Conservation (phyloP, 2,888 invertebrate genomes). For the Eilema depressum region DNA sequence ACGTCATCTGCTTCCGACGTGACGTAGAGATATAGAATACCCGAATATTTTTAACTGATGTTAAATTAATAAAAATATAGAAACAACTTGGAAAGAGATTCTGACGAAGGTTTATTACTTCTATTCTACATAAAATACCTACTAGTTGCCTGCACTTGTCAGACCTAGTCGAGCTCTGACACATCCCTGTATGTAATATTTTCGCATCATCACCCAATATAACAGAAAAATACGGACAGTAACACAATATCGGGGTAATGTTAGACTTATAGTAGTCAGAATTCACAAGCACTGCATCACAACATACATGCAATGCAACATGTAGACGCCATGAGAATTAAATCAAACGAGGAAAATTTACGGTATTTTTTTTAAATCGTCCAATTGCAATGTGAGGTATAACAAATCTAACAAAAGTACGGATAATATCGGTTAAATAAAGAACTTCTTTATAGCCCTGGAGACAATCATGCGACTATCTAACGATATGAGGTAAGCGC, state of each 20-base stretch:
- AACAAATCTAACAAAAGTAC: not conserved
- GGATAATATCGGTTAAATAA: not conserved
- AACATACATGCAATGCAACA: not conserved
- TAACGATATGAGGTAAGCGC: not conserved
- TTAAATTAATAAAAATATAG: not conserved
- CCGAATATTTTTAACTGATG: not conserved
- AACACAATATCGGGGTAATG: too few relatives aligned
- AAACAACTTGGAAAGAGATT: not conserved
- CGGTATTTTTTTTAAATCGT: not conserved
- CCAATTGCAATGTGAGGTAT: not conserved
- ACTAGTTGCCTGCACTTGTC: too few relatives aligned
- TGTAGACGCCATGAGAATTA: not conserved
- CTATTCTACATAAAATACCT: too few relatives aligned
- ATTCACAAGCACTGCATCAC: too few relatives aligned
- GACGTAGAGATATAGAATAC: not conserved
- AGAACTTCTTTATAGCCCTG: not conserved
- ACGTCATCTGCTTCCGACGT: not conserved
- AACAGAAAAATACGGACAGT: too few relatives aligned
- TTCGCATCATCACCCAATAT: too few relatives aligned
- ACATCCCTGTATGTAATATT: too few relatives aligned
- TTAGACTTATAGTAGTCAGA: too few relatives aligned
- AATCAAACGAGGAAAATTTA: not conserved
- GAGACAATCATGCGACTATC: not conserved
- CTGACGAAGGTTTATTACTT: too few relatives aligned
- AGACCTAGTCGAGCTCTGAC: too few relatives aligned